Conservation (phyloP, 2,113 vertebrate genomes). For the Caranx ignobilis region DNA sequence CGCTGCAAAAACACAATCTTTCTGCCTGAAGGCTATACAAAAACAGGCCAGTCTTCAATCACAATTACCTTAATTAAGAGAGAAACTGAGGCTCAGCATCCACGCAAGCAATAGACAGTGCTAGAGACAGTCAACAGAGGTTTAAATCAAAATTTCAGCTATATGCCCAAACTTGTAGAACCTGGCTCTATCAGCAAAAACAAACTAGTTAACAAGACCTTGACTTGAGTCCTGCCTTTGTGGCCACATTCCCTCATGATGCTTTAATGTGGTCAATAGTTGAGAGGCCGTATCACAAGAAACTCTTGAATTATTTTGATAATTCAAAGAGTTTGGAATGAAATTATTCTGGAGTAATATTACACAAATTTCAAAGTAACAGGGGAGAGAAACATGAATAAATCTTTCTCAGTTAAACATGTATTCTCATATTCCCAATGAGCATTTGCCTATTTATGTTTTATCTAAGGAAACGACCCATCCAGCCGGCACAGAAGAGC, state of each 20-base stretch:
- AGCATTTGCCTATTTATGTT: constrained; percentile 79
- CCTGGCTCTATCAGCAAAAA: constrained; percentile 65
- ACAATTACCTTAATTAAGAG: constrained; percentile 82
- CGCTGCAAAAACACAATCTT: constrained; percentile 76
- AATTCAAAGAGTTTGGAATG: constrained; percentile 6
- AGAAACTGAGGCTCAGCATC: constrained; percentile 78
- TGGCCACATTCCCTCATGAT: background rate
- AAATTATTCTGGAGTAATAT: constrained; percentile 26
- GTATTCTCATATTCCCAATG: constrained; percentile 76
- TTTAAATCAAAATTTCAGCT: constrained; percentile 74
- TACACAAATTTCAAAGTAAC: constrained; percentile 53
- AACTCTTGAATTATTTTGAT: background rate
- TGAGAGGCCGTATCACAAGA: background rate
- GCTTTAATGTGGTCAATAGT: constrained; percentile 8
- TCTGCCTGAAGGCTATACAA: constrained; percentile 73
- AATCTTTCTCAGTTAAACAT: constrained; percentile 64
- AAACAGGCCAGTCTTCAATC: constrained; percentile 82
- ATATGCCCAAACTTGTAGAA: constrained; percentile 48
- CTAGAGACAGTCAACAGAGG: constrained; percentile 65
- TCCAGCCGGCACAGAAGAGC: constrained; percentile 65
- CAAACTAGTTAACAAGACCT: constrained; percentile 46
- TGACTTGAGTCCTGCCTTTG: constrained; percentile 14
- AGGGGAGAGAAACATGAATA: constrained; percentile 61
- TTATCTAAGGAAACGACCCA: constrained; percentile 72
- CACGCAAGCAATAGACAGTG: constrained; percentile 51